Conservation (phyloP, 2,113 vertebrate genomes). For the Romanogobio albipinnatus region DNA sequence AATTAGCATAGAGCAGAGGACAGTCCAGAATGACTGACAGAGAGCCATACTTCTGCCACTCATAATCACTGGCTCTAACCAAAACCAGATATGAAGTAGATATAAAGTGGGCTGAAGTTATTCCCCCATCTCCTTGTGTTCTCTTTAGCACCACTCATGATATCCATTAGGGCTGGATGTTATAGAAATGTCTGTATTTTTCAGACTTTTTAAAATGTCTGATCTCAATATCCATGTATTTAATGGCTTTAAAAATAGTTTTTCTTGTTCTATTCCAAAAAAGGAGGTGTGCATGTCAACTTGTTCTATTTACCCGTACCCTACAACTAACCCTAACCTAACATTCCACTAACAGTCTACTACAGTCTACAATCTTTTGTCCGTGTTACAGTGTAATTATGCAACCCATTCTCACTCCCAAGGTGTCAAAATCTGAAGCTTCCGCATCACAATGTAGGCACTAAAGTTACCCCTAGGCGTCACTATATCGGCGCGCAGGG, state of each 20-base stretch:
- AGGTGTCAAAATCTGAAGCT: too few species aligned
- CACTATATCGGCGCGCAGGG: too few species aligned
- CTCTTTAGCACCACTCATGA: background rate
- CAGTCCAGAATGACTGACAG: conserved; percentile 38
- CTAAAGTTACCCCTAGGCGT: too few species aligned
- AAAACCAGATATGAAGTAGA: conserved; percentile 14
- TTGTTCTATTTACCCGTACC: too few species aligned
- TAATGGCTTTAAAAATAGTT: too few species aligned
- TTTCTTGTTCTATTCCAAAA: background rate
- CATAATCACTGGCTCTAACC: conserved; percentile 18
- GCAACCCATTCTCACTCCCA: too few species aligned
- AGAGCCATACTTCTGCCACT: conserved; percentile 39
- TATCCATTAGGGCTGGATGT: background rate
- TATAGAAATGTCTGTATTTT: background rate
- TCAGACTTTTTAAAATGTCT: background rate
- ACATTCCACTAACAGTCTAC: too few species aligned
- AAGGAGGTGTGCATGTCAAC: background rate
- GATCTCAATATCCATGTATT: too few species aligned
- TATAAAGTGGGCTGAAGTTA: background rate
- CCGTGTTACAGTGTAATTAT: too few species aligned
- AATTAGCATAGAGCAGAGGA: conserved; percentile 35
- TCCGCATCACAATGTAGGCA: too few species aligned
- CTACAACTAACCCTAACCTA: too few species aligned
- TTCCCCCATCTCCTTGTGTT: background rate
- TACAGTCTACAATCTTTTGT: too few species aligned